Evolutionary conservation across 2,113 vertebrate genomes (phyloP), one percentile per base, ranked within the genome.

Genomic region (Toxotes jaculatrix): DNA sequence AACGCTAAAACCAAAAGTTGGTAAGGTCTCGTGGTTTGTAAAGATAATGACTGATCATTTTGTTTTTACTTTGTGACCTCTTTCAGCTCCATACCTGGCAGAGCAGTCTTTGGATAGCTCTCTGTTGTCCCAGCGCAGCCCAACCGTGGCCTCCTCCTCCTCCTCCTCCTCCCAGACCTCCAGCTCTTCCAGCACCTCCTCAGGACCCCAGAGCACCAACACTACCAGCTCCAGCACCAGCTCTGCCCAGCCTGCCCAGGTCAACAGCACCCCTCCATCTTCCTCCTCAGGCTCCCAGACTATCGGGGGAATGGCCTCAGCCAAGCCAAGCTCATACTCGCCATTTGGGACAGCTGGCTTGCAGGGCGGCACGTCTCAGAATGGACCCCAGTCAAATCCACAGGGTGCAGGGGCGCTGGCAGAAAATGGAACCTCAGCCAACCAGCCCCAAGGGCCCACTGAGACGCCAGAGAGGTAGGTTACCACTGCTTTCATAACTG

Each of bases 101-200:
- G 96, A 96, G 65, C 98, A 98, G 92, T 94, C 97, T 83, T 88
- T 99, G 94, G 98, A 99, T 91, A 96, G 94, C 89, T 97, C 98
- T 56, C 93, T 99, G 17, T 95, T 99, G 86, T 95, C 95, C 71
- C 98, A 99, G 93, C 97, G 96, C 79, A 98, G 95, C 91, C 95
- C 97, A 27, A 76, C 95, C 84, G 47, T 94, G 69, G 87, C 94
- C 79, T 71, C 88, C 60, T 95, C 91, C 40, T 84, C 95, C 91
- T n/a, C n/a, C n/a, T n/a, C n/a, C 3, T 95, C 95, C 56, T 86
- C 94, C 61, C 94, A 96, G 91, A 82, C 84, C 59, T 73, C 87
- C 75, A 84, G 65, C 92, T 93, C 93, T 87, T 93, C 96, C 85
- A 94, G 93, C 80, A 89, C 89, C 85, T 73, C 90, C 85, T 81